Percentiles rank a stretch among this genome's conserved stretches.
Conservation (phyloP, 2,888 invertebrate species). For the Thymelicus acteon region DNA sequence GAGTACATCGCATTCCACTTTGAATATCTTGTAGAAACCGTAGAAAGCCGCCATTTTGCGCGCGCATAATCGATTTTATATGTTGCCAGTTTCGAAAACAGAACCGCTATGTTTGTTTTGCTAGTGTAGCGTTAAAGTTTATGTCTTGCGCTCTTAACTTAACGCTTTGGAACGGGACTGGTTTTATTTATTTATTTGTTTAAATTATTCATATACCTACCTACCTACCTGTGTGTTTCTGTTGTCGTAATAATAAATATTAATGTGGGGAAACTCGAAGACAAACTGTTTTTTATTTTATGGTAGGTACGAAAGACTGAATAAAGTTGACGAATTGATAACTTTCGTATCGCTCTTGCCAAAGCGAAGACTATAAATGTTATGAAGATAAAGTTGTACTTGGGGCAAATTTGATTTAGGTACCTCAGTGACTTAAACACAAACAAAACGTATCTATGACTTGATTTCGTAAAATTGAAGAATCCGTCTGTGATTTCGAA, state of each 20-base stretch:
- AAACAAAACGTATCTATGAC: no score
- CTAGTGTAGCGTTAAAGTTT: constrained; percentile 35
- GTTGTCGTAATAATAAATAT: not conserved
- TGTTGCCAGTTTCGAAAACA: constrained; percentile 48
- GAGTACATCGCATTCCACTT: constrained; percentile 62
- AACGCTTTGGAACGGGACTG: constrained; percentile 3
- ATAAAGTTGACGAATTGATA: no score
- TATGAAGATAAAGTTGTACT: no score
- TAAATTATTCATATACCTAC: constrained; percentile 5
- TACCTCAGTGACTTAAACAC: no score
- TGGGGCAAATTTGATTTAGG: no score
- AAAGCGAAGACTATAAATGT: no score
- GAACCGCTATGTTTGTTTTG: constrained; percentile 40
- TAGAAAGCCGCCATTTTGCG: constrained; percentile 45
- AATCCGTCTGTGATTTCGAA: no score
- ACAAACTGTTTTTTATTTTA: no score
- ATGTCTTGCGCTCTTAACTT: constrained; percentile 30
- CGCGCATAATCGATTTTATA: constrained; percentile 60
- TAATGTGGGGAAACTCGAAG: not conserved
- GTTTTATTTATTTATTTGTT: constrained; percentile 21
- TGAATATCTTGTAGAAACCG: constrained; percentile 46
- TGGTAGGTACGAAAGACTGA: no score
- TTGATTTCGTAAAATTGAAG: no score
- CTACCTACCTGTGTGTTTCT: not conserved
- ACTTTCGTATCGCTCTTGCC: no score